Conservation (phyloP, 2,113 vertebrate genomes). For the Lipophrys pholis region DNA sequence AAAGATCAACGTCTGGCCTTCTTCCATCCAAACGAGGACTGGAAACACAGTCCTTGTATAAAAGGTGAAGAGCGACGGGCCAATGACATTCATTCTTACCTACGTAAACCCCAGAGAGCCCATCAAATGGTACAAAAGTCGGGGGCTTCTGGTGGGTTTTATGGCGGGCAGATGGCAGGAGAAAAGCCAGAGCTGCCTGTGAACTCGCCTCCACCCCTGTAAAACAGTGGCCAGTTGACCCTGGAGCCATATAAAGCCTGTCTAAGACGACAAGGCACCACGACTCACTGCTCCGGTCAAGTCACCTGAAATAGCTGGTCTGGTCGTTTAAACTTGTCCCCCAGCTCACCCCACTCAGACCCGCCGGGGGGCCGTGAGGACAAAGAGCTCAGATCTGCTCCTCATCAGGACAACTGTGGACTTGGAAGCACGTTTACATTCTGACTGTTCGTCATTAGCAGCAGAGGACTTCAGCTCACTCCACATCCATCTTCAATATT, state of each 20-base stretch:
- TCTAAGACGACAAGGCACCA: constrained; percentile 67
- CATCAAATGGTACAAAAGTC: constrained; percentile 77
- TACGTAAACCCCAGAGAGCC: constrained; percentile 59
- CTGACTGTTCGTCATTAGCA: too few relatives aligned
- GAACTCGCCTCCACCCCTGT: constrained; percentile 73
- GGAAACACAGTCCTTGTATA: constrained; percentile 6
- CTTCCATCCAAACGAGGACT: constrained; percentile 62
- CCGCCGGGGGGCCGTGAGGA: not conserved
- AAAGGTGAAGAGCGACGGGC: constrained; percentile 77
- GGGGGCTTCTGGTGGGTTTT: constrained; percentile 84
- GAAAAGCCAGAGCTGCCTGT: constrained; percentile 58
- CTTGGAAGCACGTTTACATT: not conserved
- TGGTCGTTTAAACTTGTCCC: not conserved
- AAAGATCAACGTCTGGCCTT: constrained; percentile 85
- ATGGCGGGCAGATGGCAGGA: constrained; percentile 91
- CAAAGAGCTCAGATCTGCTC: not conserved
- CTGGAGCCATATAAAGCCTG: constrained; percentile 71
- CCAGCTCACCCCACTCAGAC: constrained; percentile 1
- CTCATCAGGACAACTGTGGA: not conserved
- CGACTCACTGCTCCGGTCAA: constrained; percentile 8
- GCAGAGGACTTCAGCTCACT: too few relatives aligned
- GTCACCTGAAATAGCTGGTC: constrained; percentile 35
- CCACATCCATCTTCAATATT: too few relatives aligned
- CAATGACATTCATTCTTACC: constrained; percentile 63
- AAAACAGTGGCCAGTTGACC: constrained; percentile 79